A percentile compares a stretch with the other conserved stretches of the same genome.
These are phyloP conservation scores for Cololabis saira DNA, from an alignment of 2,113 vertebrate species.

Conservation along the genomic window DNA sequence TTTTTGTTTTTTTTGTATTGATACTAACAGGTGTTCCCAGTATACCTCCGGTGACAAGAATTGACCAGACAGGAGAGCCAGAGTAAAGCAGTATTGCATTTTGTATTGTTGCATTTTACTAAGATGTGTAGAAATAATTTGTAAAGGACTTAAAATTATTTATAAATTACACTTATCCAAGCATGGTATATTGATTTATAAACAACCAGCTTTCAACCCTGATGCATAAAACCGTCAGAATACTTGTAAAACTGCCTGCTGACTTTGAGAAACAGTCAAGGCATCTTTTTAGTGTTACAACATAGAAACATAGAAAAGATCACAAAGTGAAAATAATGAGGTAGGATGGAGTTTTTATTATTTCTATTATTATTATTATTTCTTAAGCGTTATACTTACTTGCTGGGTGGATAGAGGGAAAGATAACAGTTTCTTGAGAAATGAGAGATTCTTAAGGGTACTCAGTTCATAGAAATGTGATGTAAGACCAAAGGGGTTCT, in stretches of 20 bases:
- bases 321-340: neutral
- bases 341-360: neutral
- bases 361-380: too few species aligned
- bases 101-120: conserved; percentile 57
- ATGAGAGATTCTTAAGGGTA: neutral
- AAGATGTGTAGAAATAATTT: conserved; percentile 38
- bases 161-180: too few species aligned
- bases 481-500: neutral
- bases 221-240: too few species aligned
- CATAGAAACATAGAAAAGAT: neutral
- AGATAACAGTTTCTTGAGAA: neutral
- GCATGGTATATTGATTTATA: too few species aligned
- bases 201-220: too few species aligned
- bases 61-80: conserved; percentile 36
- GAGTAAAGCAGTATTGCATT: conserved; percentile 1
- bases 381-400: too few species aligned
- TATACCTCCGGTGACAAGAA: conserved; percentile 41
- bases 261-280: too few species aligned
- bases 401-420: too few species aligned
- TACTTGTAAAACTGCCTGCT: too few species aligned
- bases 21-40: conserved; percentile 48
- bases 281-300: too few species aligned
- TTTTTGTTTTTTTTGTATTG: neutral
- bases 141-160: conserved; percentile 7
- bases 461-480: neutral